phyloP scores from a whole-genome alignment of 2,797 vertebrate genomes.

The Chiroxiphia lanceolata region DNA sequence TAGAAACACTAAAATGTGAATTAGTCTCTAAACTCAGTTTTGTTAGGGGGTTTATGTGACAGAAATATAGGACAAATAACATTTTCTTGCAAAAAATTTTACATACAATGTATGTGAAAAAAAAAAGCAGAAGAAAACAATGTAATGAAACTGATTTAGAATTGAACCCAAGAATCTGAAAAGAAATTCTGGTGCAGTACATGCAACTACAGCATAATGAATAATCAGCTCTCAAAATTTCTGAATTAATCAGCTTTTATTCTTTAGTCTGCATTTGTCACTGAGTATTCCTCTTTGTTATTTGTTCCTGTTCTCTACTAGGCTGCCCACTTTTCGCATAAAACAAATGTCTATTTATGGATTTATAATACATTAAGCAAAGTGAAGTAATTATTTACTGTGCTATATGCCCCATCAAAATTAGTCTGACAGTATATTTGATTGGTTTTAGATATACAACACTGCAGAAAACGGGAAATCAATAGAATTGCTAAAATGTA shows the following conservation, averaged over 20 bases:
- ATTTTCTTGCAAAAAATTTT: neutral
- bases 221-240: neutral
- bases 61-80: neutral
- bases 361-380: neutral
- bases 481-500: neutral
- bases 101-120: neutral
- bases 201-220: neutral
- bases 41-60: neutral
- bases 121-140: neutral
- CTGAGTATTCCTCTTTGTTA: neutral
- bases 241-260: neutral
- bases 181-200: neutral
- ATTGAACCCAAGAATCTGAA: neutral
- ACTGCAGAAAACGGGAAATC: slow-evolving; percentile 16
- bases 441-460: slow-evolving; percentile 6
- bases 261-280: neutral
- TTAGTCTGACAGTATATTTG: slow-evolving; percentile 19
- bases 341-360: neutral
- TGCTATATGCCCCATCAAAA: neutral
- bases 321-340: neutral
- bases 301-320: neutral
- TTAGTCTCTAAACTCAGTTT: neutral
- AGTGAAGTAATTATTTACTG: neutral
- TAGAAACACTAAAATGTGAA: neutral
- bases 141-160: neutral